A percentile compares a stretch with the other conserved stretches of the same genome.
Conservation (phyloP, 2,797 vertebrate genomes). For the Meriones psammophilus region DNA sequence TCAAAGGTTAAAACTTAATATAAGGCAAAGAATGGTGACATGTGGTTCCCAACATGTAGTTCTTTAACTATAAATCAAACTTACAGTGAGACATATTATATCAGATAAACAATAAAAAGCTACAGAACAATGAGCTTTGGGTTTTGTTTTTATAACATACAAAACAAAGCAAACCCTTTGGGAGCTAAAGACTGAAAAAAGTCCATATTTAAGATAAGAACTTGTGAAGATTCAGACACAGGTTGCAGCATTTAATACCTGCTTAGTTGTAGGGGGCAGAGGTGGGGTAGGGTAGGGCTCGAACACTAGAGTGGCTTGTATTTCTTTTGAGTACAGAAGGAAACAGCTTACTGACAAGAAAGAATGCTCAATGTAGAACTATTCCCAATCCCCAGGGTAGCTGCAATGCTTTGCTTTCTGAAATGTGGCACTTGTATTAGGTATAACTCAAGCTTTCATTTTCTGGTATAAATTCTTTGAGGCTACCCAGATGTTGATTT, state of each 20-base stretch:
- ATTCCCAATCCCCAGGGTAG: background rate
- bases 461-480: background rate
- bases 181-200: conserved; percentile 12
- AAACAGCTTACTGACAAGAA: conserved; percentile 63
- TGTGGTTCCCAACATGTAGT: background rate
- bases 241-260: background rate
- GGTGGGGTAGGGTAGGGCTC: background rate
- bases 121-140: background rate
- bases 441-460: no score
- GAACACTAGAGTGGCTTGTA: background rate
- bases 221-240: background rate
- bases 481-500: background rate
- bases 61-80: background rate
- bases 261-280: background rate
- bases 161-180: conserved; percentile 36
- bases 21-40: background rate
- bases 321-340: conserved; percentile 70
- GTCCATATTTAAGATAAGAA: background rate
- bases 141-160: background rate
- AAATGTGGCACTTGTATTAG: background rate
- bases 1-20: background rate
- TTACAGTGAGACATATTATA: background rate
- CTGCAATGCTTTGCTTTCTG: background rate
- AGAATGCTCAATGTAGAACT: conserved; percentile 1
- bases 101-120: background rate